phyloP scores from a whole-genome alignment of 2,113 vertebrate species.

The Gopherus flavomarginatus region DNA sequence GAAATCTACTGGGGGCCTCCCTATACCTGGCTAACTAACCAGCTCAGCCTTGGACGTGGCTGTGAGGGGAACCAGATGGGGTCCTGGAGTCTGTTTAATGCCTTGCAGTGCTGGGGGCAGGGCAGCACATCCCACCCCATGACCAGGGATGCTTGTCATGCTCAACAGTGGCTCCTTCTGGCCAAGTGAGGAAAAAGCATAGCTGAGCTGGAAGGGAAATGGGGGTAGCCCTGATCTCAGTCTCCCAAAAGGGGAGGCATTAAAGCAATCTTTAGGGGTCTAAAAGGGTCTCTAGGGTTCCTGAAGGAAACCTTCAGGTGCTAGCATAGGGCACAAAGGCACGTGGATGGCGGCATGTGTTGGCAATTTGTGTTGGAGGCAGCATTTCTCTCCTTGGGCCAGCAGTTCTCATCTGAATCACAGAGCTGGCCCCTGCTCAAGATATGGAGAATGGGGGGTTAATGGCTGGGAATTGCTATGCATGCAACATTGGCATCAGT shows the following conservation, averaged over 20 bases:
- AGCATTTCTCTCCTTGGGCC: background rate
- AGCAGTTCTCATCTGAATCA: background rate
- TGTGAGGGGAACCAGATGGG: background rate
- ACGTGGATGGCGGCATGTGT: background rate
- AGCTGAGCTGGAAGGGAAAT: background rate
- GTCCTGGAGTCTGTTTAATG: background rate
- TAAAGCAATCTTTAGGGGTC: background rate
- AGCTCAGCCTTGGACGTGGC: background rate
- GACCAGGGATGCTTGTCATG: background rate
- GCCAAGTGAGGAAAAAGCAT: background rate
- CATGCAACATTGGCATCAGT: background rate
- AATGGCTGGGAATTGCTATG: background rate
- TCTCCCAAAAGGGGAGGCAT: background rate
- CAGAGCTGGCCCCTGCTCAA: background rate
- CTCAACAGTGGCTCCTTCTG: background rate
- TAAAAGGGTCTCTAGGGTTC: background rate
- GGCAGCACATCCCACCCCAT: no score
- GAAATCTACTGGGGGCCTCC: background rate
- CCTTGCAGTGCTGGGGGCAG: background rate
- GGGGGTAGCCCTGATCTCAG: background rate
- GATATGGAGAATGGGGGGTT: background rate
- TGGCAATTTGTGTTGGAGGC: background rate
- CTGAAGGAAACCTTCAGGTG: background rate
- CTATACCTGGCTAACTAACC: background rate
- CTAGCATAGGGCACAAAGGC: background rate